phyloP scores from a whole-genome alignment of 2,888 invertebrate genomes.

The Amiota communis region DNA sequence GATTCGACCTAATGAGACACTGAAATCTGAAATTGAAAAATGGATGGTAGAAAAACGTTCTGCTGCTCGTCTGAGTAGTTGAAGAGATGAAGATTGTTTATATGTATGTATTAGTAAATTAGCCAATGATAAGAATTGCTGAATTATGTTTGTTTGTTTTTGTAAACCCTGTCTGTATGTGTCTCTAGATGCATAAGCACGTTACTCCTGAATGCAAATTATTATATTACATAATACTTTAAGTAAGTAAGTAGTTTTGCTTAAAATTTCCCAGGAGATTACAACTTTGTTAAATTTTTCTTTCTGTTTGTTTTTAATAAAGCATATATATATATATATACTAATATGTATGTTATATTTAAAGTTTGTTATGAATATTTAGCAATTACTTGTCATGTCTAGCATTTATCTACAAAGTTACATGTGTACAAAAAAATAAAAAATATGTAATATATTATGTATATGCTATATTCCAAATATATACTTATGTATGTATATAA shows the following conservation, averaged over 20 bases:
- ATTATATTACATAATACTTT: not conserved
- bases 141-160: not conserved
- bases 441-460: not conserved
- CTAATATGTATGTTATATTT: not conserved
- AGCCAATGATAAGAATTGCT: conserved; percentile 18
- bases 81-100: not conserved
- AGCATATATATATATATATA: not conserved
- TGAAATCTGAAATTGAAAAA: conserved; percentile 83
- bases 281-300: conserved; percentile 4
- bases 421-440: not conserved
- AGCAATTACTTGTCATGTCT: conserved; percentile 7
- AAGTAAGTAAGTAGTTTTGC: conserved; percentile 5
- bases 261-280: conserved; percentile 20
- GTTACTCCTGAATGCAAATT: too few relatives aligned
- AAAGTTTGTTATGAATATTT: not conserved
- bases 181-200: too few relatives aligned
- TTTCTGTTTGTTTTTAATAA: not conserved
- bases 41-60: conserved; percentile 82
- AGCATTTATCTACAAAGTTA: conserved; percentile 9
- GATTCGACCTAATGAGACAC: conserved; percentile 84
- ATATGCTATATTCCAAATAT: not conserved
- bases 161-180: not conserved
- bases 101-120: conserved; percentile 1
- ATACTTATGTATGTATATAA: not conserved
- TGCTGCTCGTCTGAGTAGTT: conserved; percentile 30